phyloP scores from a whole-genome alignment of 2,888 invertebrate species.

The Heliconius ismenius region DNA sequence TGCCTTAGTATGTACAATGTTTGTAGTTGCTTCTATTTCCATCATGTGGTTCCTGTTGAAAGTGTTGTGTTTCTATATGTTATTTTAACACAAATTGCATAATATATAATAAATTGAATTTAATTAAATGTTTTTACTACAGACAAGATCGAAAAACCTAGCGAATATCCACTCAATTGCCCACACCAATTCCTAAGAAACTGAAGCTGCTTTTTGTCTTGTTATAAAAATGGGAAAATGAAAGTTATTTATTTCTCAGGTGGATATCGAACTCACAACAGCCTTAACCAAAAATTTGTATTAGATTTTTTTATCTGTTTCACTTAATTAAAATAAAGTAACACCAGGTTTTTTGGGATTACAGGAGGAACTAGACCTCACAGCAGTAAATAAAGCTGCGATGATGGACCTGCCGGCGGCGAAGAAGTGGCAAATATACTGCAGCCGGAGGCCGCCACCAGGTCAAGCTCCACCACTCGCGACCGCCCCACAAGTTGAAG shows the following conservation, averaged over 20 bases:
- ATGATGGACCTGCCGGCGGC: conserved; percentile 96
- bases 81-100: background rate
- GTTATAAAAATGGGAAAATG: too few species aligned
- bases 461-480: conserved; percentile 73
- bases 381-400: conserved; percentile 95
- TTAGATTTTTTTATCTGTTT: too few species aligned
- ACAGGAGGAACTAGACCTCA: conserved; percentile 95
- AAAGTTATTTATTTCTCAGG: too few species aligned
- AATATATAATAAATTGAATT: too few species aligned
- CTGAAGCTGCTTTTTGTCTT: too few species aligned
- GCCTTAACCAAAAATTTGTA: too few species aligned
- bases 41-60: background rate
- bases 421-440: conserved; percentile 99
- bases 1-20: conserved; percentile 27
- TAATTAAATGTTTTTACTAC: too few species aligned
- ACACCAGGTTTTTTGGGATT: conserved; percentile 47
- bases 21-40: background rate
- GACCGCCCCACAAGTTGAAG: conserved; percentile 91
- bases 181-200: too few species aligned
- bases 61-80: background rate
- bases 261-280: too few species aligned
- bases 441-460: conserved; percentile 88
- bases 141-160: too few species aligned
- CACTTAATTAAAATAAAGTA: background rate
- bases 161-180: too few species aligned